Base-by-base conservation (phyloP, 1,140 invertebrate genomes). In the Pemphigus obesinymphae region DNA sequence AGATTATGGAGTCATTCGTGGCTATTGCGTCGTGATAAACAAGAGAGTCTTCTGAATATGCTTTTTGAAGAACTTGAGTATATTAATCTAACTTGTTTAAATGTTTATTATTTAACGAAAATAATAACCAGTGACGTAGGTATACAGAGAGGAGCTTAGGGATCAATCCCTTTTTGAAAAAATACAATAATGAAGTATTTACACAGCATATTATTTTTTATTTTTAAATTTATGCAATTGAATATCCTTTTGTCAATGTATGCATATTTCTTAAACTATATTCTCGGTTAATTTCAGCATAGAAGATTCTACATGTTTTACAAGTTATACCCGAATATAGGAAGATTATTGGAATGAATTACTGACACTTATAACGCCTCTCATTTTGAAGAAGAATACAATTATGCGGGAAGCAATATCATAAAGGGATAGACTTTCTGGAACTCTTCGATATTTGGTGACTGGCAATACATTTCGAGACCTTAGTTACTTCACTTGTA, bases 401-500 rank as follows among this genome's bases (percentile, higher is more conserved):
- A 82, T 82, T 48, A 82, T 85, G 48, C 75, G 85, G 20, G 58
- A 83, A 40, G 83, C 85, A 63, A 87, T 88, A 82, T 84, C 85
- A 70, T 83, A 85, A 82, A 82, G 85, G 72, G 85, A 87, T 83
- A 83, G 86, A 76, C 84, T 88, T 23, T 84, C 84, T 43, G 85
- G n/a, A n/a, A n/a, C n/a, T n/a, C n/a, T n/a, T n/a, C n/a, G n/a
- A 82, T 87, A 84, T 83, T 83, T 87, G 45, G 86, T 85, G 66
- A 86, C 85, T 23, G 86, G 86, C 61, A 84, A 84, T 76, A 84
- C 70, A 66, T 87, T 84, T 76, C 84, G 85, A 84, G 86, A 88
- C 84, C 80, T 87, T 26, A 85, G 83, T 81, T 86, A 78, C 82
- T 82, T 85, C 26, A 85, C 84, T 37, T 70, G 84, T 15, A 85